Base-by-base conservation (phyloP, 2,888 invertebrate genomes). In the Troides helena region DNA sequence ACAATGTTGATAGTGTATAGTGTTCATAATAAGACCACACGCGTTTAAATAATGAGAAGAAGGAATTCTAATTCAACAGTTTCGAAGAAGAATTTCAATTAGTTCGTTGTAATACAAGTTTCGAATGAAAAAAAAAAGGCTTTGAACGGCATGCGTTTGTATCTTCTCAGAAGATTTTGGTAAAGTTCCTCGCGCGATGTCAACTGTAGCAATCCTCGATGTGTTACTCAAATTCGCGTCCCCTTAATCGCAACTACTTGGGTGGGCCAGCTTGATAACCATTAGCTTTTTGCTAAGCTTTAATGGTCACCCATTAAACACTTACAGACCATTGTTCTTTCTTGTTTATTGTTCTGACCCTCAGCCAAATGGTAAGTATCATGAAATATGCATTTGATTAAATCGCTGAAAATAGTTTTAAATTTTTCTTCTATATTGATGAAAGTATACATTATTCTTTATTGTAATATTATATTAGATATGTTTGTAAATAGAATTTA, bases 11-110 rank as follows among this genome's bases (percentile, higher is more conserved):
- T 36, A 80, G 80, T 21, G 56, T 30, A 82, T 81, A 71, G 74
- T 81, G 80, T 80, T 89, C 88, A 88, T 87, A 88, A 90, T 90
- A 0, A 91, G 92, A 91, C 91, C 92, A 91, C 92, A 92, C 92
- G 90, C 91, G 88, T 90, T 85, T 85, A 86, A 80, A 81, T 79
- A 88, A 86, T 81, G 81, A 86, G 85, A 78, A 80, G 78, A 81
- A 86, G 85, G 88, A 89, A 91, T 91, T 90, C 89, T 85, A 90
- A 91, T 89, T 88, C 86, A 84, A 78, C 79, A 78, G 78, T 79
- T 90, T 90, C 87, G 83, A 76, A 85, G 89, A 89, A 92, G 85
- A 88, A 91, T 87, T 85, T 90, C 86, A 86, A 81, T 87, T 81
- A 81, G 84, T 81, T 80, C 78, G 76, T 81, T 83, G 85, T 85